A percentile compares a stretch with the other conserved stretches of the same genome.
Conservation (phyloP, 2,888 invertebrate genomes). For the Volucella zonaria region DNA sequence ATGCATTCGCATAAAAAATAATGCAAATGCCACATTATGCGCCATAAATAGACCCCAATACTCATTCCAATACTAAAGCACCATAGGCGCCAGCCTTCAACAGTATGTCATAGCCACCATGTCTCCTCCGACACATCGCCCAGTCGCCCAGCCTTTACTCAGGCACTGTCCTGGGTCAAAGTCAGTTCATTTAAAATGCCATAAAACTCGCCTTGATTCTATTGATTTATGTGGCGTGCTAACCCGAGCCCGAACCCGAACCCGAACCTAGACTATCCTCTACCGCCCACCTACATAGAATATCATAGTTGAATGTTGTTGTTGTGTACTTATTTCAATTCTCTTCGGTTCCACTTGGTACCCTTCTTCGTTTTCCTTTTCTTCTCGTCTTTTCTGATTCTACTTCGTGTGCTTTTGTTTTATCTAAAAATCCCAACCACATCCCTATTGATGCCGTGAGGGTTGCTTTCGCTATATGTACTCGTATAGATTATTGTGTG, state of each 20-base stretch:
- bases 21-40: conserved; percentile 73
- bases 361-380: conserved; percentile 20
- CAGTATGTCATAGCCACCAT: conserved; percentile 21
- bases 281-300: too few relatives aligned
- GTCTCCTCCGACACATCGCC: conserved; percentile 14
- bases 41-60: conserved; percentile 68
- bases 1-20: conserved; percentile 72
- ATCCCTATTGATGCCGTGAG: conserved; percentile 44
- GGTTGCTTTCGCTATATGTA: conserved; percentile 11
- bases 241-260: conserved; percentile 16
- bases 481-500: conserved; percentile 3
- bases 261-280: neutral
- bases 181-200: conserved; percentile 73
- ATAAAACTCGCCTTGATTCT: conserved; percentile 73
- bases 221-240: conserved; percentile 67
- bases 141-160: neutral
- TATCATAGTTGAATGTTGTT: conserved; percentile 40
- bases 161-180: conserved; percentile 68
- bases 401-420: conserved; percentile 54
- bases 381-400: conserved; percentile 23
- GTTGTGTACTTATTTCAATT: conserved; percentile 26
- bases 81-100: conserved; percentile 47
- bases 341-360: conserved; percentile 20
- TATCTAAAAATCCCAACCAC: conserved; percentile 43
- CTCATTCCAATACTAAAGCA: conserved; percentile 3